phyloP scores from a whole-genome alignment of 64 coral and sea anemone species.

The Hydrozoanthus tunicans region DNA sequence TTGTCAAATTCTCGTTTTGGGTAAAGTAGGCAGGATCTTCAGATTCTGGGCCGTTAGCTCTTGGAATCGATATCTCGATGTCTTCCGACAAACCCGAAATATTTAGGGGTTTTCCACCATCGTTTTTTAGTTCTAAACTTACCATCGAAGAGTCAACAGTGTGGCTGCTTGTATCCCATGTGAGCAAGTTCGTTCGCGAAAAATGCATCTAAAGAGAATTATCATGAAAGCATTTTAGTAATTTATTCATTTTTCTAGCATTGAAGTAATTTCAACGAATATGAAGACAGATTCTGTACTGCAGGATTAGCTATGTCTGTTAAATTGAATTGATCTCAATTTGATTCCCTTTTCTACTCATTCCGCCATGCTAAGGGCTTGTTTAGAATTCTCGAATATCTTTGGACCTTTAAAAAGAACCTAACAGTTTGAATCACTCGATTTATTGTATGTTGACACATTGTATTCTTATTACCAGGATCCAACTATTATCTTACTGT shows the following conservation, averaged over 20 bases:
- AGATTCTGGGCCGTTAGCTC: not conserved
- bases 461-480: too few species aligned
- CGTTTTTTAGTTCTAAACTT: constrained; percentile 27
- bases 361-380: too few species aligned
- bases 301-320: too few species aligned
- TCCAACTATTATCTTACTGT: too few species aligned
- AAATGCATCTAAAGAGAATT: constrained; percentile 7
- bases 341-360: too few species aligned
- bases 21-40: constrained; percentile 10
- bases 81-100: constrained; percentile 37
- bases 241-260: not conserved
- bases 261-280: too few species aligned
- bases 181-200: constrained; percentile 8
- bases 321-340: too few species aligned
- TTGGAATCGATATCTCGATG: constrained; percentile 45
- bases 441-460: too few species aligned
- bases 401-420: too few species aligned
- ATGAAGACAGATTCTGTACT: too few species aligned
- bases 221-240: not conserved
- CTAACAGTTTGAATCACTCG: too few species aligned
- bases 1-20: constrained; percentile 5
- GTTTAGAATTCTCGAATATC: too few species aligned
- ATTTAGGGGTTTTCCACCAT: constrained; percentile 26
- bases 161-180: constrained; percentile 46
- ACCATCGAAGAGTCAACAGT: constrained; percentile 37